phyloP scores from a whole-genome alignment of 2,888 invertebrate genomes.

The Amiota mariae region DNA sequence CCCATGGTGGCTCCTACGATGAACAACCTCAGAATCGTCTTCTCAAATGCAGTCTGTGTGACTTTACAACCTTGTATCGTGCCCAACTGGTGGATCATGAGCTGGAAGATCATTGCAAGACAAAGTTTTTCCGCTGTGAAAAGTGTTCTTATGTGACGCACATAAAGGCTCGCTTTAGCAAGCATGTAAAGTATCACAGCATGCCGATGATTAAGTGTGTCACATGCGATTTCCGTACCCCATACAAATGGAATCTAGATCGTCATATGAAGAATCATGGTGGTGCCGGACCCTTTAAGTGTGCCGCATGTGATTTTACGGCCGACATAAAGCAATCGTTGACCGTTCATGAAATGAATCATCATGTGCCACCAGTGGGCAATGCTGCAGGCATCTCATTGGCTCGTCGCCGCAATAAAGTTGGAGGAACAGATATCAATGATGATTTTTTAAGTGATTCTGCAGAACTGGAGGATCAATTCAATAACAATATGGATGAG shows the following conservation, averaged over 20 bases:
- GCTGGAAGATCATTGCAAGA: conserved; percentile 84
- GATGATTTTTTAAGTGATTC: conserved; percentile 72
- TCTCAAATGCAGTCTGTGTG: conserved; percentile 80
- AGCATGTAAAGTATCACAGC: conserved; percentile 94
- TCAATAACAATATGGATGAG: conserved; percentile 69
- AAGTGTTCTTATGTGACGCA: conserved; percentile 94
- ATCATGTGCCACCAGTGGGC: conserved; percentile 87
- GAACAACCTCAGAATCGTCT: conserved; percentile 70
- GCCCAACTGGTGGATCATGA: conserved; percentile 81
- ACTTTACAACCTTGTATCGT: conserved; percentile 80
- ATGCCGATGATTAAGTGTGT: conserved; percentile 96
- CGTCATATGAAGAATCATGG: conserved; percentile 94
- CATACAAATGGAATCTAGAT: conserved; percentile 94
- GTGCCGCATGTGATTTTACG: conserved; percentile 90
- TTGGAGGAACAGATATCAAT: conserved; percentile 78
- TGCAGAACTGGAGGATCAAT: conserved; percentile 69
- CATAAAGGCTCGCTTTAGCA: conserved; percentile 90
- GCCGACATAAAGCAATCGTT: conserved; percentile 93
- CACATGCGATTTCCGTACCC: conserved; percentile 93
- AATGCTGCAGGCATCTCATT: conserved; percentile 76
- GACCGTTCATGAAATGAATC: conserved; percentile 93
- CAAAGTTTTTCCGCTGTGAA: conserved; percentile 86
- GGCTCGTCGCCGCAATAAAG: conserved; percentile 81
- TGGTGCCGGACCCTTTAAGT: conserved; percentile 87
- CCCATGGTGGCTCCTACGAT: conserved; percentile 37